Conservation (phyloP, 1,140 invertebrate species). For the Drosophila rufa region DNA sequence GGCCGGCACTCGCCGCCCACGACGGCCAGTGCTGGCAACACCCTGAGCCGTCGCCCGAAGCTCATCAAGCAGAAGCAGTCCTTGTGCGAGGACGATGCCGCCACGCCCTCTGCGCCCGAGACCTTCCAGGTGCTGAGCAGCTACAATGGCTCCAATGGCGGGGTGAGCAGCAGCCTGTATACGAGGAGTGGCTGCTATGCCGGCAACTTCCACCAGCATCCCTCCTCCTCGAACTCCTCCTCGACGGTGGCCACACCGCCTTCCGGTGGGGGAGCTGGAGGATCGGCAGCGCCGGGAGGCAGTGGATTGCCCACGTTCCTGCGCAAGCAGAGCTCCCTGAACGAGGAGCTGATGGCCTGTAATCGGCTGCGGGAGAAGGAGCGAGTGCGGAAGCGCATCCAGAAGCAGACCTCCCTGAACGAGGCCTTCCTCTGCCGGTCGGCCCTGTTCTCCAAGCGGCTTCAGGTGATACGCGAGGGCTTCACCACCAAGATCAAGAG, state of each 20-base stretch:
- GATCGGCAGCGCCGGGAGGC: slow-evolving; percentile 12
- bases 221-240: slow-evolving; percentile 8
- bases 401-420: slow-evolving; percentile 94
- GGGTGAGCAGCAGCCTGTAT: slow-evolving; percentile 68
- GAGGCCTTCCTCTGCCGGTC: slow-evolving; percentile 93
- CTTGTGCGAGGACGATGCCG: slow-evolving; percentile 88
- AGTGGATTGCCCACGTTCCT: slow-evolving; percentile 78
- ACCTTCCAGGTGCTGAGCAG: slow-evolving; percentile 72
- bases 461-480: slow-evolving; percentile 94
- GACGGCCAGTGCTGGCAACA: slow-evolving; percentile 66
- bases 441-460: slow-evolving; percentile 89
- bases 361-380: slow-evolving; percentile 94
- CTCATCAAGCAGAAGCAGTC: slow-evolving; percentile 93
- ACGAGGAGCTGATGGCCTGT: slow-evolving; percentile 94
- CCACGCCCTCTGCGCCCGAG: slow-evolving; percentile 15
- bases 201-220: slow-evolving; percentile 42
- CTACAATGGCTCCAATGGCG: slow-evolving; percentile 63
- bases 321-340: slow-evolving; percentile 94
- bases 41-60: slow-evolving; percentile 86
- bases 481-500: slow-evolving; percentile 92
- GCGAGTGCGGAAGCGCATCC: slow-evolving; percentile 92
- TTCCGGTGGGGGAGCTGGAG: neutral
- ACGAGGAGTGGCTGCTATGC: slow-evolving; percentile 58
- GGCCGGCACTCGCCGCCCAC: slow-evolving; percentile 63
- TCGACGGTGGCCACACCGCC: slow-evolving; percentile 14